Evolutionary conservation across 1,140 invertebrate species (phyloP).

Genomic region (Liolophura sinensis): DNA sequence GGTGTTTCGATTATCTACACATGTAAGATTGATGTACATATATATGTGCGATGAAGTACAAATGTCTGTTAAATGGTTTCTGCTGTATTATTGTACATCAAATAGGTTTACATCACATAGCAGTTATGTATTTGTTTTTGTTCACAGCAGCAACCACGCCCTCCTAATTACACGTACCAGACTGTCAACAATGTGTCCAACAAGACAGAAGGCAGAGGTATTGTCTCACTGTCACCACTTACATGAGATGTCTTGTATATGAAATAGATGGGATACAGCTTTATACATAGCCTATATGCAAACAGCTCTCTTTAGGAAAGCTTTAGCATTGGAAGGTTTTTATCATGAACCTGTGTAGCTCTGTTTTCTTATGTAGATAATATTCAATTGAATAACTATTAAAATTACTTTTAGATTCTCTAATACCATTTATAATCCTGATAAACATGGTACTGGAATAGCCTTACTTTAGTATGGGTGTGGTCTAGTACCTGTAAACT

Average conservation of each 20-base stretch:
- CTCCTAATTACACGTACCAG: constrained; percentile 44
- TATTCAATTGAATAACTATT: background rate
- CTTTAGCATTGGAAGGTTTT: background rate
- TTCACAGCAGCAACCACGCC: constrained; percentile 43
- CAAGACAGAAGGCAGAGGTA: constrained; percentile 5
- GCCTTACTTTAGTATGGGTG: too few relatives aligned
- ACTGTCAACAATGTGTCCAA: constrained; percentile 16
- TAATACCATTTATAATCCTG: too few relatives aligned
- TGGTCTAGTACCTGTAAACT: too few relatives aligned
- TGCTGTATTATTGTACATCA: too few relatives aligned
- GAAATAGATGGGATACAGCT: too few relatives aligned
- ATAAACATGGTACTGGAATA: too few relatives aligned
- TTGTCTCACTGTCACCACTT: background rate
- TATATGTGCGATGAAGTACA: too few relatives aligned
- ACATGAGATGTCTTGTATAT: background rate
- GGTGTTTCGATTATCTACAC: too few relatives aligned
- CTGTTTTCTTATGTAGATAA: background rate
- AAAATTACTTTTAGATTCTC: background rate
- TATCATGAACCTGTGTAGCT: background rate
- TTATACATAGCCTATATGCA: background rate
- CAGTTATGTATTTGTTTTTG: constrained; percentile 8
- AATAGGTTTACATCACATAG: too few relatives aligned
- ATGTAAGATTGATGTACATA: too few relatives aligned
- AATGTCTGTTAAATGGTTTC: too few relatives aligned
- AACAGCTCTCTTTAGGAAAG: background rate